Conservation (phyloP, 2,797 vertebrate species). For the Chiloscyllium punctatum region DNA sequence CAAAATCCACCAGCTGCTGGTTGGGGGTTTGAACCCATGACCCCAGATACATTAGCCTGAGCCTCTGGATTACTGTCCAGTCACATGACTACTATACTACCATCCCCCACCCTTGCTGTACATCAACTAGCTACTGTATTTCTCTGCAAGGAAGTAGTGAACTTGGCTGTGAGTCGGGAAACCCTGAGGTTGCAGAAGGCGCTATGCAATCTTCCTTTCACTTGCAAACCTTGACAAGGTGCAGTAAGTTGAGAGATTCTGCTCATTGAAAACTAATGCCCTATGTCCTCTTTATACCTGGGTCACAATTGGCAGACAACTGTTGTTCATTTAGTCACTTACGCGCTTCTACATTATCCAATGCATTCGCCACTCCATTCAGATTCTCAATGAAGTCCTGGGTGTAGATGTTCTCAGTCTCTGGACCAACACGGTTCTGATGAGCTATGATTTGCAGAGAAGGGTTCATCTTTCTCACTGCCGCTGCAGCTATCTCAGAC, state of each 20-base stretch:
- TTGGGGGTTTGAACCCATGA: too few species aligned
- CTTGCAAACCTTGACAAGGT: not conserved
- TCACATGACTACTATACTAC: too few species aligned
- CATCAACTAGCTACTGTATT: not conserved
- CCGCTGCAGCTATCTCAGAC: slow-evolving; percentile 64
- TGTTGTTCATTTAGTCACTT: slow-evolving; percentile 47
- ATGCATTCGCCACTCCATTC: slow-evolving; percentile 67
- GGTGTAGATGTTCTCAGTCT: slow-evolving; percentile 63
- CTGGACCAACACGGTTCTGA: slow-evolving; percentile 63
- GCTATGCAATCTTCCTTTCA: not conserved
- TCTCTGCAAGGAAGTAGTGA: not conserved
- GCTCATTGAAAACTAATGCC: not conserved
- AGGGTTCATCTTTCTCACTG: slow-evolving; percentile 64
- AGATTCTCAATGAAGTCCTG: slow-evolving; percentile 66
- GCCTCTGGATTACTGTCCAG: too few species aligned
- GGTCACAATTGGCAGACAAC: not conserved
- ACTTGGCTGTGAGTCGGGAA: not conserved
- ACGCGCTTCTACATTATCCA: slow-evolving; percentile 79
- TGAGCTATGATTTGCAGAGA: slow-evolving; percentile 60
- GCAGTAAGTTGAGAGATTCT: not conserved
- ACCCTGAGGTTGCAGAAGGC: not conserved
- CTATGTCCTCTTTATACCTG: not conserved
- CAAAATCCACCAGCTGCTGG: too few species aligned
- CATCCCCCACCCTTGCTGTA: not conserved
- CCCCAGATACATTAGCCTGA: too few species aligned